Conservation (phyloP, 2,888 invertebrate genomes). For the Artemia sinica region DNA sequence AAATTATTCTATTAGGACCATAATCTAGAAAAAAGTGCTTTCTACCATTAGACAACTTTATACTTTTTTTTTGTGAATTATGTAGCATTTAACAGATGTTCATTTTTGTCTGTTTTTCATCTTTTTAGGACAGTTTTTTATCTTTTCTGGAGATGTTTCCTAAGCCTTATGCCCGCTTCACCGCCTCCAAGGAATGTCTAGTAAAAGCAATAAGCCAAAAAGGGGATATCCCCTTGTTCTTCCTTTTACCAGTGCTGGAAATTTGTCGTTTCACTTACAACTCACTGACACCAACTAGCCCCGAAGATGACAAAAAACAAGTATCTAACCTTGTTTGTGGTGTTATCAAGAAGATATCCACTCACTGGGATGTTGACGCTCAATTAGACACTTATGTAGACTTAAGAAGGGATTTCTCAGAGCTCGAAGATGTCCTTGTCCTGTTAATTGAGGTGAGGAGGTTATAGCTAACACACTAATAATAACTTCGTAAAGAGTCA, state of each 20-base stretch:
- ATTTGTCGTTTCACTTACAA: not conserved
- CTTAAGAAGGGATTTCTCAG: not conserved
- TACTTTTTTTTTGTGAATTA: too few relatives aligned
- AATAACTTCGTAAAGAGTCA: too few relatives aligned
- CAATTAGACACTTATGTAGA: not conserved
- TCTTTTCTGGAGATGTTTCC: conserved; percentile 9
- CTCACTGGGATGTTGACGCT: conserved; percentile 10
- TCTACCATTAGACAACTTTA: too few relatives aligned
- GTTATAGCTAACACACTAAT: too few relatives aligned
- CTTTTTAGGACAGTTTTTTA: not conserved
- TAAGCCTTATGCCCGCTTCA: not conserved
- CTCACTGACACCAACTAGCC: not conserved
- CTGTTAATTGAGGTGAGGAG: conserved; percentile 2
- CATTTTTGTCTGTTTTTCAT: not conserved
- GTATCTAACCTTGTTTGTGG: not conserved
- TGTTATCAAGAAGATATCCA: not conserved
- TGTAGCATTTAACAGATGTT: too few relatives aligned
- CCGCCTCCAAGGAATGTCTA: conserved; percentile 9
- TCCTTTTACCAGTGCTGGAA: not conserved
- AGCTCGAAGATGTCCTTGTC: not conserved
- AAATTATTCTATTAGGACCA: too few relatives aligned
- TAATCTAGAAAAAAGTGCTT: too few relatives aligned
- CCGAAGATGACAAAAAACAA: not conserved
- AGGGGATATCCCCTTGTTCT: conserved; percentile 4
- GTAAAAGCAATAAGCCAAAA: not conserved